Conservation (phyloP, 2,797 vertebrate genomes). For the Coracias cyanogaster region DNA sequence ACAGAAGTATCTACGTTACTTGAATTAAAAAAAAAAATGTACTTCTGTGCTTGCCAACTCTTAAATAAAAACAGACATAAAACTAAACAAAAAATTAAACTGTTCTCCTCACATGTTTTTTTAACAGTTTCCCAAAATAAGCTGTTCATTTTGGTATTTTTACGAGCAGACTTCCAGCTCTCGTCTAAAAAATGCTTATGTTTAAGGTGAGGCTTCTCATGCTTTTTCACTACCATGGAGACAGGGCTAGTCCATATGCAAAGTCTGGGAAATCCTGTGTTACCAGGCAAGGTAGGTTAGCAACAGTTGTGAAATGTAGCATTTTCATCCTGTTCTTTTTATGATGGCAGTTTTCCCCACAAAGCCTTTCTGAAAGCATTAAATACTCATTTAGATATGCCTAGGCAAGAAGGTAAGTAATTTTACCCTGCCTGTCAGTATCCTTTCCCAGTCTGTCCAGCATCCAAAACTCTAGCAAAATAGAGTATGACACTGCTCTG, state of each 20-base stretch:
- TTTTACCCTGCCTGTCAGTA: background rate
- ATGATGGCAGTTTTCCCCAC: background rate
- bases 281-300: background rate
- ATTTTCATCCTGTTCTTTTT: background rate
- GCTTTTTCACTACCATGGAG: background rate
- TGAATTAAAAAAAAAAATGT: background rate
- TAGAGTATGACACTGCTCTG: background rate
- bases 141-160: background rate
- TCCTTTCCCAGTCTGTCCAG: background rate
- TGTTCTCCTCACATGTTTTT: background rate
- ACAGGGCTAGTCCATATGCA: background rate
- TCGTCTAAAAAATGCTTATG: background rate
- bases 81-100: background rate
- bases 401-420: background rate
- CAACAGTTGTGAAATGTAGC: background rate
- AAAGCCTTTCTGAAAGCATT: background rate
- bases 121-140: background rate
- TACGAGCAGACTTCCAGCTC: background rate
- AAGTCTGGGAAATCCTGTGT: background rate
- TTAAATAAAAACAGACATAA: slow-evolving; percentile 33
- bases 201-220: background rate
- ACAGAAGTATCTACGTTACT: background rate
- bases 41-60: background rate
- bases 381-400: background rate
- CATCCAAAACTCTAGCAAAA: background rate